Conservation (phyloP, 2,113 vertebrate species). For the Syngnathus typhle region DNA sequence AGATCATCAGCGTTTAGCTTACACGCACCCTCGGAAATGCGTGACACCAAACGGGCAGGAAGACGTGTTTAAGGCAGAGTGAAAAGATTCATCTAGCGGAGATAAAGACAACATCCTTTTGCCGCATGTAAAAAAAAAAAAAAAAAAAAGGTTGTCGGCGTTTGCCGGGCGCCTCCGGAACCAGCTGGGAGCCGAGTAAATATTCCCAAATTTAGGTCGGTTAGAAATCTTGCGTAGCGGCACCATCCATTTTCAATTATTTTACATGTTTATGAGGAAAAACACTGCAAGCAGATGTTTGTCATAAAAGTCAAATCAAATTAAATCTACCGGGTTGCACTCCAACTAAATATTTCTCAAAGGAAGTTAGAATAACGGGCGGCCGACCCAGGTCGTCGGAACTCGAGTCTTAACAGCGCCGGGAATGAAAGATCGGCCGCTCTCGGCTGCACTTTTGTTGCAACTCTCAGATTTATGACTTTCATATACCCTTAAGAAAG, state of each 20-base stretch:
- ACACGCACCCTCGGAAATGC: constrained; percentile 54
- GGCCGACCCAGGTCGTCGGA: too few relatives aligned
- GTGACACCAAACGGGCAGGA: constrained; percentile 42
- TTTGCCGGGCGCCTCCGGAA: background rate
- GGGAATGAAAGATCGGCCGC: constrained; percentile 33
- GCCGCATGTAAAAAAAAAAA: background rate
- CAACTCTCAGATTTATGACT: constrained; percentile 81
- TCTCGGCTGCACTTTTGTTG: constrained; percentile 49
- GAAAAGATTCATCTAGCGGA: constrained; percentile 26
- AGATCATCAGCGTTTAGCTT: constrained; percentile 66
- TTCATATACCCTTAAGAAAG: constrained; percentile 82
- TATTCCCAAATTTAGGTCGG: background rate
- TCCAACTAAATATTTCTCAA: background rate
- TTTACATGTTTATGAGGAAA: background rate
- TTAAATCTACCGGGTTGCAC: background rate
- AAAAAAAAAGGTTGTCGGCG: background rate
- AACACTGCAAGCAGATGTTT: background rate
- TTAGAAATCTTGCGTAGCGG: background rate
- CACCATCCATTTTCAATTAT: background rate
- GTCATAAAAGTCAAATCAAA: background rate
- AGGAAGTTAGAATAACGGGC: background rate
- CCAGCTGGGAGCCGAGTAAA: background rate
- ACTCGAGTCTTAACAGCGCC: background rate
- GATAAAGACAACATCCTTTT: constrained; percentile 38
- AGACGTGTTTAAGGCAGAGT: constrained; percentile 27